phyloP scores from a whole-genome alignment of 2,888 invertebrate genomes.

The Apeira syringaria region DNA sequence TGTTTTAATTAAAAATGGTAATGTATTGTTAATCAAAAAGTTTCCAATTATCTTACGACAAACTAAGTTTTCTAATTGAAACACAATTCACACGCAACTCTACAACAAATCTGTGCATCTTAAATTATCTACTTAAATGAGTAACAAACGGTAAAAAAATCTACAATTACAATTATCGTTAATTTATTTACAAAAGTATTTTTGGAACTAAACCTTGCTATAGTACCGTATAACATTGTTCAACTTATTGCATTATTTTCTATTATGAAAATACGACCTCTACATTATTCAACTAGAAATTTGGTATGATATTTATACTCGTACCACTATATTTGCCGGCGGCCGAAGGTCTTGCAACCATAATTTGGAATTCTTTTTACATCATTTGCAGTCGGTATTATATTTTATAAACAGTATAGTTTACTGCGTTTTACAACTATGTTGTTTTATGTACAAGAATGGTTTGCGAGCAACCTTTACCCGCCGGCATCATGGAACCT shows the following conservation, averaged over 20 bases:
- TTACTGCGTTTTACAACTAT: neutral
- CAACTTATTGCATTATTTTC: conserved; percentile 9
- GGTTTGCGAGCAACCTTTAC: conserved; percentile 24
- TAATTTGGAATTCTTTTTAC: conserved; percentile 27
- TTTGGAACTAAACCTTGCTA: conserved; percentile 19
- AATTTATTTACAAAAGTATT: conserved; percentile 22
- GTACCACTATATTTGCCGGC: conserved; percentile 31
- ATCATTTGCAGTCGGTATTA: too few species aligned
- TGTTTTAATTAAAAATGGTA: too few species aligned
- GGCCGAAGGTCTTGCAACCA: conserved; percentile 32
- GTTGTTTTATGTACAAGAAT: neutral
- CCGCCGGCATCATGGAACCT: conserved; percentile 37
- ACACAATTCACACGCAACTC: too few species aligned
- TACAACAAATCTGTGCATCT: too few species aligned
- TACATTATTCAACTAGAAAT: conserved; percentile 35
- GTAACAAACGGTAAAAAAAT: conserved; percentile 23
- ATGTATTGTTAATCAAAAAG: too few species aligned
- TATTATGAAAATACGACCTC: conserved; percentile 20
- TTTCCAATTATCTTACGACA: too few species aligned
- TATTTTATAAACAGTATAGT: neutral
- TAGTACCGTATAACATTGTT: conserved; percentile 8
- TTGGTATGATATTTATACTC: conserved; percentile 37
- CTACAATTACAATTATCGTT: conserved; percentile 11
- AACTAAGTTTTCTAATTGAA: too few species aligned
- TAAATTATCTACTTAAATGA: conserved; percentile 18